Evolutionary conservation across 2,797 vertebrate species (phyloP), one percentile per base, ranked within the genome.

Genomic region (Sciurus carolinensis): DNA sequence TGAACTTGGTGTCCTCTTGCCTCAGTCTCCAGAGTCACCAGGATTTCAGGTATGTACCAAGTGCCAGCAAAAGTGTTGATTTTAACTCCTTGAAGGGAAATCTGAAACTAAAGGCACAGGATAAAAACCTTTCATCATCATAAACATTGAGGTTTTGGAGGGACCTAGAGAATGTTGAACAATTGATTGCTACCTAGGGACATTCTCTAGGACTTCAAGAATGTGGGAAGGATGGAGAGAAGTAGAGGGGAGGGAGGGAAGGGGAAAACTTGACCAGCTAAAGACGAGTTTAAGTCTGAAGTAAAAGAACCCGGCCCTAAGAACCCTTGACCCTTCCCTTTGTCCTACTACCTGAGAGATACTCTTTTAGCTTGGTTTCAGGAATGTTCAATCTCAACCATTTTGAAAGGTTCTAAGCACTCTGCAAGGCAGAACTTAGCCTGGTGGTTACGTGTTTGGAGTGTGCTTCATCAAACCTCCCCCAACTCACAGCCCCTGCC

Each of bases 91-190:
- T 52, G 28, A 80, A 95, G 33, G 59, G 64, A 64, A 88, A 80
- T 44, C 69, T 86, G 62, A 77, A 96, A 88, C 59, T 67, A 73
- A 91, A 67, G 71, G 14, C 83, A 52, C 71, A 81, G 80, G 54
- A 90, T 73, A 67, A 90, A 57, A 95, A 91, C 15, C 59, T 50
- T 20, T 59, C 71, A 90, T 82, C 75, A 66, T 83, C 66, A 30
- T 67, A 88, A 94, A 90, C 39, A 67, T n/a, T 95, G 76, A 87
- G n/a, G 50, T 76, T 95, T 90, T 50, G 69, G 67, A 86, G 22
- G 57, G 71, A 26, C 66, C 94, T n/a, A 69, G 75, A 92, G 57
- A 88, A 24, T 72, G 69, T 9, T 87, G 71, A 96, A 90, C 44
- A 71, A 77, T 42, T 91, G 82, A 83, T 30, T 80, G 50, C 47